phyloP scores from a whole-genome alignment of 2,888 invertebrate genomes.

The Oxytorus armatus region DNA sequence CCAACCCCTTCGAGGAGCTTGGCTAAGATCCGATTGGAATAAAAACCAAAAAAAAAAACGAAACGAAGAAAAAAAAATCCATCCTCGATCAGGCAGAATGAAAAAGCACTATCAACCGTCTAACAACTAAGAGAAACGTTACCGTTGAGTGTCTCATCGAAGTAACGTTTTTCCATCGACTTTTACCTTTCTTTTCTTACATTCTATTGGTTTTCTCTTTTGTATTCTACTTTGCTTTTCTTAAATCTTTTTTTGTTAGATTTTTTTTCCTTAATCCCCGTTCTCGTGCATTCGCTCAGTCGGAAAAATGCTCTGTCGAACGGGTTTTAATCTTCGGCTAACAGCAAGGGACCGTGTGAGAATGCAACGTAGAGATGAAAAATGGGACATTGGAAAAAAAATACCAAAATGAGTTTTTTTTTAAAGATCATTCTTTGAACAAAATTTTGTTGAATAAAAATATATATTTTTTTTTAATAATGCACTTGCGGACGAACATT shows the following conservation, averaged over 20 bases:
- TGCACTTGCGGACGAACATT: no score
- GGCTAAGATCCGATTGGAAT: slow-evolving; percentile 29
- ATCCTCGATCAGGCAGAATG: slow-evolving; percentile 36
- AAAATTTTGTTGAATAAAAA: no score
- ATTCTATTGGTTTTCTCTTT: slow-evolving; percentile 5
- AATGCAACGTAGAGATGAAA: slow-evolving; percentile 14
- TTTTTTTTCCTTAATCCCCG: slow-evolving; percentile 31
- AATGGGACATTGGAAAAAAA: neutral
- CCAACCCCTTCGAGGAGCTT: slow-evolving; percentile 30
- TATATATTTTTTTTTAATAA: no score
- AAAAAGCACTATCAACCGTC: slow-evolving; percentile 45
- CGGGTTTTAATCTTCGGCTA: slow-evolving; percentile 19
- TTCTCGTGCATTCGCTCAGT: neutral
- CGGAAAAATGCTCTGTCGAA: slow-evolving; percentile 37
- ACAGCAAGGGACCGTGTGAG: neutral
- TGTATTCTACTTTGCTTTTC: slow-evolving; percentile 1
- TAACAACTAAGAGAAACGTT: slow-evolving; percentile 42
- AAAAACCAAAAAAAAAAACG: neutral
- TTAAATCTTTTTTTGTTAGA: slow-evolving; percentile 3
- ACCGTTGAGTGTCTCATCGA: slow-evolving; percentile 33
- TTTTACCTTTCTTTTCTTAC: slow-evolving; percentile 13
- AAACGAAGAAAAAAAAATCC: slow-evolving; percentile 15
- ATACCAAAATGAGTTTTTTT: no score
- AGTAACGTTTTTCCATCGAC: slow-evolving; percentile 20
- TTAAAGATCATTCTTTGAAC: no score